Conservation (phyloP, 1,140 invertebrate species). For the Popillia japonica region DNA sequence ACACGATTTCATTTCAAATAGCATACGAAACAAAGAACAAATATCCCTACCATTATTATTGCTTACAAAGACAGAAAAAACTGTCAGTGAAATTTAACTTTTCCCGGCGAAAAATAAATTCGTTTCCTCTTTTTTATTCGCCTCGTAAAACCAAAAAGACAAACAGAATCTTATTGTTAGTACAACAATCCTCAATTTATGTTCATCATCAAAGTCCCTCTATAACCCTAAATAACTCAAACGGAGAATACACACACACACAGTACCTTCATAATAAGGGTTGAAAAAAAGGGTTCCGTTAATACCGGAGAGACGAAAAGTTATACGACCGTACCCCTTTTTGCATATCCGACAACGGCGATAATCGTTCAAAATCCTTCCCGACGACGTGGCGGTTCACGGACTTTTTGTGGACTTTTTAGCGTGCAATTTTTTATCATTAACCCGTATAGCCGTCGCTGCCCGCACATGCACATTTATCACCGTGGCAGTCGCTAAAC, state of each 20-base stretch:
- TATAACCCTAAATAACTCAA: neutral
- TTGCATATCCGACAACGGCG: slow-evolving; percentile 3
- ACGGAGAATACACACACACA: neutral
- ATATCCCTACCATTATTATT: too few relatives aligned
- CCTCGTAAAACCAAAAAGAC: too few relatives aligned
- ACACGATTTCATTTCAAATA: too few relatives aligned
- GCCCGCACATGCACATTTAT: slow-evolving; percentile 21
- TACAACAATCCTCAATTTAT: neutral
- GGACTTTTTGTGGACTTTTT: slow-evolving; percentile 15
- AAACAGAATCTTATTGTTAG: too few relatives aligned
- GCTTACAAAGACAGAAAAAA: too few relatives aligned
- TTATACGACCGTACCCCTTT: slow-evolving; percentile 2
- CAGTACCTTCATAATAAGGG: neutral
- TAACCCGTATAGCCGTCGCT: neutral
- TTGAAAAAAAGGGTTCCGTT: neutral
- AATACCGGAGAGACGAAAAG: neutral
- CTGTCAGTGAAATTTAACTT: too few relatives aligned
- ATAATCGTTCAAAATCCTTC: slow-evolving; percentile 25
- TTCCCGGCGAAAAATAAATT: too few relatives aligned
- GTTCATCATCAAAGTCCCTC: neutral
- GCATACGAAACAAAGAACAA: too few relatives aligned
- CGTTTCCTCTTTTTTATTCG: too few relatives aligned
- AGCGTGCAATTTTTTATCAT: slow-evolving; percentile 20
- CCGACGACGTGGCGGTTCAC: neutral
- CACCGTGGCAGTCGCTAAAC: neutral